These are phyloP conservation scores for Scarus forsteni DNA, from an alignment of 2,797 vertebrate genomes.

Conservation along the genomic window DNA sequence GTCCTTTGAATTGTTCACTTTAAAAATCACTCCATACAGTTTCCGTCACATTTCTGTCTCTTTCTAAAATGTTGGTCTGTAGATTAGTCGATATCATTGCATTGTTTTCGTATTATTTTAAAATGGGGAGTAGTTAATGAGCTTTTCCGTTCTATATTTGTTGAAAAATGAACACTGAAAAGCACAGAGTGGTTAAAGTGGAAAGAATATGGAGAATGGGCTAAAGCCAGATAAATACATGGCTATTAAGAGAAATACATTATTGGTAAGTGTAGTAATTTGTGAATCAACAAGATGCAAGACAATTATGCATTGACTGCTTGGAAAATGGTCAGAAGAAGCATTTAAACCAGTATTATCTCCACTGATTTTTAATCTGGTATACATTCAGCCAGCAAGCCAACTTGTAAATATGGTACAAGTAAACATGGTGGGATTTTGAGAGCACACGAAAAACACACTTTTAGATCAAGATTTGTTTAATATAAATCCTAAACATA, in stretches of 20 bases:
- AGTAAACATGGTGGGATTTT: slow-evolving; percentile 4
- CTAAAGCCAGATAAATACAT: slow-evolving; percentile 3
- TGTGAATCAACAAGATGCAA: slow-evolving; percentile 14
- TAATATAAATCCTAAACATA: not conserved
- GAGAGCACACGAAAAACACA: not conserved
- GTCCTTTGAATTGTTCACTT: not conserved
- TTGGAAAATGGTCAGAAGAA: slow-evolving; percentile 6
- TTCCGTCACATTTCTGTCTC: too few species aligned
- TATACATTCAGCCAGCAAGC: slow-evolving; percentile 10
- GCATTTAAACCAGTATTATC: not conserved
- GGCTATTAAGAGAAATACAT: slow-evolving; percentile 11
- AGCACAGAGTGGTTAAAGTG: not conserved
- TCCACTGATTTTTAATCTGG: slow-evolving; percentile 13
- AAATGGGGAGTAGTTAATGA: too few species aligned
- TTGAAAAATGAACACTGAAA: too few species aligned
- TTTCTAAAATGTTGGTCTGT: too few species aligned
- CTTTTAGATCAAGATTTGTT: not conserved
- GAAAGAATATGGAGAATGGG: slow-evolving; percentile 5
- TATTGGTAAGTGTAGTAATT: slow-evolving; percentile 7
- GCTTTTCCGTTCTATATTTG: too few species aligned
- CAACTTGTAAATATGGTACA: slow-evolving; percentile 4
- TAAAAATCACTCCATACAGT: not conserved
- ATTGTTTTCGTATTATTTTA: too few species aligned
- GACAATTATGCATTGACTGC: slow-evolving; percentile 29
- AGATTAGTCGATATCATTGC: too few species aligned